Evolutionary conservation across 2,888 invertebrate genomes (phyloP).

Genomic region (Drosophila tanythrix): DNA sequence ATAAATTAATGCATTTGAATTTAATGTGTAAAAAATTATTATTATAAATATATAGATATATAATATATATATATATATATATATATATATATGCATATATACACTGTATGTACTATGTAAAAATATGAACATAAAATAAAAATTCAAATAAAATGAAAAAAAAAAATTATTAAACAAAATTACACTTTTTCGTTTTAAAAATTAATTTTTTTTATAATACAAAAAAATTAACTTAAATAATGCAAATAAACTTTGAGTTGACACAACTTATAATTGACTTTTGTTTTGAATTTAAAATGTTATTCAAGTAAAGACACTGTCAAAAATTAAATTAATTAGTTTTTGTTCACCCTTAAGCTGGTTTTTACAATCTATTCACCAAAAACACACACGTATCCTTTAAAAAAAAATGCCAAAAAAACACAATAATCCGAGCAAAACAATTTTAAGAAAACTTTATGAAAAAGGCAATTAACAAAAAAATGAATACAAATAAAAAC

Average conservation of each 20-base stretch:
- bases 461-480: conserved; percentile 61
- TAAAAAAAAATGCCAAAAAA: conserved; percentile 66
- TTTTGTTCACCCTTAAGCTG: conserved; percentile 20
- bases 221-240: conserved; percentile 5
- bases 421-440: conserved; percentile 42
- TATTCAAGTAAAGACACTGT: conserved; percentile 6
- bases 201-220: neutral
- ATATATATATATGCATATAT: conserved; percentile 58
- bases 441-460: conserved; percentile 32
- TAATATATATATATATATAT: conserved; percentile 31
- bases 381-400: conserved; percentile 43
- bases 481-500: conserved; percentile 59
- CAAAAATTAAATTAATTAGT: neutral
- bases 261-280: neutral
- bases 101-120: conserved; percentile 55
- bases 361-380: conserved; percentile 45
- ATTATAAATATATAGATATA: conserved; percentile 54
- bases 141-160: conserved; percentile 26
- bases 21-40: conserved; percentile 79
- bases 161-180: conserved; percentile 17
- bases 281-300: conserved; percentile 1
- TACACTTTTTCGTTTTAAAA: conserved; percentile 15
- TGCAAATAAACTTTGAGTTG: conserved; percentile 2
- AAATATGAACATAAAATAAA: conserved; percentile 45
- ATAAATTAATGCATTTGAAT: conserved; percentile 63